These are phyloP conservation scores for Apostichopus californicus DNA, from an alignment of 35 echinoderm and acorn worm species.

Conservation along the genomic window DNA sequence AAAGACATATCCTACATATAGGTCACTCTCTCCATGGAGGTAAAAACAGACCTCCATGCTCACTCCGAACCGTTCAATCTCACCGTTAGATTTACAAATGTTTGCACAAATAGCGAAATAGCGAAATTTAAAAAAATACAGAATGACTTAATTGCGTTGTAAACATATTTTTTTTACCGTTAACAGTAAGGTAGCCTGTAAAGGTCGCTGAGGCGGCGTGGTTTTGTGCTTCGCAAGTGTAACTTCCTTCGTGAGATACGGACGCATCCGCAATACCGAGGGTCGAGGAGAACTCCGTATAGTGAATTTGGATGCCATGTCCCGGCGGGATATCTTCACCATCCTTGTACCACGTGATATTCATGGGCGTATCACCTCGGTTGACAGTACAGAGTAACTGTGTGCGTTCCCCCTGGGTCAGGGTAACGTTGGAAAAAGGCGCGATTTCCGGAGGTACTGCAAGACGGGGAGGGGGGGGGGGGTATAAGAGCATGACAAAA, in stretches of 20 bases:
- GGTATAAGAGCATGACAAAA: no score
- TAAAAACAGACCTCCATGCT: no score
- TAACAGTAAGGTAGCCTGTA: conserved; percentile 81
- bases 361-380: conserved; percentile 77
- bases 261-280: conserved; percentile 74
- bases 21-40: no score
- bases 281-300: background rate
- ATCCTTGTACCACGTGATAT: conserved; percentile 92
- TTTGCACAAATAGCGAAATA: no score
- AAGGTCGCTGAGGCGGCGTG: conserved; percentile 75
- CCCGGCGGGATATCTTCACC: conserved; percentile 69
- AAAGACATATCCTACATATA: no score
- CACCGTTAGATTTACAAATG: no score
- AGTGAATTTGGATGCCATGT: conserved; percentile 48
- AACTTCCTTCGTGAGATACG: conserved; percentile 81
- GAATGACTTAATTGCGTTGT: no score
- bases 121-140: no score
- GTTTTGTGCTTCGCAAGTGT: conserved; percentile 90
- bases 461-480: background rate
- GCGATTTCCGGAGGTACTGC: conserved; percentile 38
- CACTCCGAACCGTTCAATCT: no score
- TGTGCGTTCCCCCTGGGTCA: conserved; percentile 79
- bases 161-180: no score
- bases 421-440: background rate
- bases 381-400: conserved; percentile 71